Evolutionary conservation across 92 coral and sea anemone genomes (phyloP).

Genomic region (Scolanthus callimorphus): DNA sequence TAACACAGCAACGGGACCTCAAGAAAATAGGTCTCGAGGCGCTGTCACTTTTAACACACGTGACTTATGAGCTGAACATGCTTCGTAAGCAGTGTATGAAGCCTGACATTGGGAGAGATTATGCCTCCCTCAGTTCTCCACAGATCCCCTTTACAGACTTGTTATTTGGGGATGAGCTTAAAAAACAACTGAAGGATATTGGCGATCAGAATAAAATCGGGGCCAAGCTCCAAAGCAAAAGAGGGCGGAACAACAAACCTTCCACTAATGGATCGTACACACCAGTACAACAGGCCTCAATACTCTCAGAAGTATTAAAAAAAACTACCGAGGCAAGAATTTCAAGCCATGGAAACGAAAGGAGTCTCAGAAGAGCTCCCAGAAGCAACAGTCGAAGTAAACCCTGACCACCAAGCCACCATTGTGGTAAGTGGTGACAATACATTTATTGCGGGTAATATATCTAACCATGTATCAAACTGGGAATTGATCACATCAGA

Average conservation of each 20-base stretch:
- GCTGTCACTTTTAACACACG: constrained; percentile 47
- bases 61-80: constrained; percentile 36
- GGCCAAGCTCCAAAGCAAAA: constrained; percentile 26
- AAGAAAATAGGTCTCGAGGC: constrained; percentile 45
- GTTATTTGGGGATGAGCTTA: constrained; percentile 57
- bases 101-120: constrained; percentile 35
- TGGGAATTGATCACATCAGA: constrained; percentile 45
- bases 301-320: constrained; percentile 10
- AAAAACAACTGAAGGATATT: constrained; percentile 55
- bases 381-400: constrained; percentile 15
- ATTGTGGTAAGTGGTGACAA: neutral
- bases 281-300: neutral
- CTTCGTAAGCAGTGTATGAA: constrained; percentile 36
- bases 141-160: constrained; percentile 35
- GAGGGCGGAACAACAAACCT: constrained; percentile 1
- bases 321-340: constrained; percentile 36
- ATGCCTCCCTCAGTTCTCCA: constrained; percentile 30
- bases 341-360: constrained; percentile 31
- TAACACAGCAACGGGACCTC: constrained; percentile 18
- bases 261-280: too few species aligned
- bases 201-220: constrained; percentile 62
- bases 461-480: constrained; percentile 13
- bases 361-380: constrained; percentile 21
- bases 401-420: neutral
- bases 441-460: constrained; percentile 45